Evolutionary conservation across 1,140 invertebrate species (phyloP).

Genomic region (Atta texana): DNA sequence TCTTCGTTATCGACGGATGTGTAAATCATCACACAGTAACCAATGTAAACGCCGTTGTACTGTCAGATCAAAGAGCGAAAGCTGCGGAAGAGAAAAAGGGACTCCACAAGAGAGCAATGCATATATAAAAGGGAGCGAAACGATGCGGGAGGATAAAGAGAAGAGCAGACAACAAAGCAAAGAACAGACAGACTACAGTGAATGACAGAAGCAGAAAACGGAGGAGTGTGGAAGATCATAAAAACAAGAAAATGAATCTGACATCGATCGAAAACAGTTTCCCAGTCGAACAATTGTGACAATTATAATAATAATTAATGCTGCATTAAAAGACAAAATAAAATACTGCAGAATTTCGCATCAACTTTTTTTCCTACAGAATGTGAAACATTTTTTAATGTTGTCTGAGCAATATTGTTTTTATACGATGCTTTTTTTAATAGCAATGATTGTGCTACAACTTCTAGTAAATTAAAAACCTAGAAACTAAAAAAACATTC

Average conservation of each 20-base stretch:
- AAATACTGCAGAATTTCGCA: neutral
- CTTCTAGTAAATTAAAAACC: too few relatives aligned
- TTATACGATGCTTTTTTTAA: neutral
- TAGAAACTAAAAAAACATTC: too few relatives aligned
- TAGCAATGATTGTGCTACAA: too few relatives aligned
- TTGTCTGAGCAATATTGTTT: neutral
- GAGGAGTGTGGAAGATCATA: neutral
- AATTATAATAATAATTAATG: neutral
- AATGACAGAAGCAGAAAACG: slow-evolving; percentile 35
- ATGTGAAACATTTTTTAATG: neutral
- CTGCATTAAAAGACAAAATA: neutral
- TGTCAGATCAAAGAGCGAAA: slow-evolving; percentile 21
- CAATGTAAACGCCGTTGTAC: slow-evolving; percentile 12
- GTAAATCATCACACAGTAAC: slow-evolving; percentile 41
- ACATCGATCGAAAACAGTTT: neutral
- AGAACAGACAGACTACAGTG: neutral
- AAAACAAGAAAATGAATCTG: slow-evolving; percentile 23
- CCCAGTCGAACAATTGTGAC: neutral
- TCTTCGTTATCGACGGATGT: slow-evolving; percentile 37
- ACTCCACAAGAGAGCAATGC: neutral
- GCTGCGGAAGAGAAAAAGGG: slow-evolving; percentile 19
- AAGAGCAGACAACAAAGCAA: neutral
- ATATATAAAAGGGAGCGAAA: slow-evolving; percentile 4
- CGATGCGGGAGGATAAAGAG: neutral
- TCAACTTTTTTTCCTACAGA: neutral